Conservation (phyloP, 2,888 invertebrate genomes). For the Capitulum mitella region DNA sequence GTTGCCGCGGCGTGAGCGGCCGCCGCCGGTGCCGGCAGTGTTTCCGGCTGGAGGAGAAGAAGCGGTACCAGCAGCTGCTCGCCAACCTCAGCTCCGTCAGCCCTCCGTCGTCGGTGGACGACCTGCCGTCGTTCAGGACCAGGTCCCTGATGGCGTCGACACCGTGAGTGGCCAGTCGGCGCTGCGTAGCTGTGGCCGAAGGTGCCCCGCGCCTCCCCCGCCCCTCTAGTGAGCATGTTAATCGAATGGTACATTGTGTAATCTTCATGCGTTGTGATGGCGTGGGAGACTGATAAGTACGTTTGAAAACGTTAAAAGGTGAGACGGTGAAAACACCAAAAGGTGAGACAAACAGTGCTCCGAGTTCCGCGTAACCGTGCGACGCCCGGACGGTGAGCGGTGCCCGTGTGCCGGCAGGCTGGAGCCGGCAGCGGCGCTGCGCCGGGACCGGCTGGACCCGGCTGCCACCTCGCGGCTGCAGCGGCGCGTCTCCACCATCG, state of each 20-base stretch:
- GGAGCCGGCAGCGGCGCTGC: not conserved
- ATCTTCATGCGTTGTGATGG: no score
- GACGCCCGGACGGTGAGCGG: no score
- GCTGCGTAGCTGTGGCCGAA: no score
- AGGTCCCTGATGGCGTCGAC: not conserved
- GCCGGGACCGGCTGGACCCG: not conserved
- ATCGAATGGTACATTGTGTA: no score
- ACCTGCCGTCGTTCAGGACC: not conserved
- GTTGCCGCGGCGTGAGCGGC: no score
- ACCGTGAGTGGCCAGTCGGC: not conserved
- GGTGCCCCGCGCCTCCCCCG: no score
- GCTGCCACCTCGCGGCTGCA: not conserved
- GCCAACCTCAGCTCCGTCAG: not conserved
- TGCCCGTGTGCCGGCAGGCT: not conserved
- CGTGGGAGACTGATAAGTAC: no score
- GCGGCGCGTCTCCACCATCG: not conserved
- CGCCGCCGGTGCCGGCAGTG: not conserved
- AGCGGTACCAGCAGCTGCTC: not conserved
- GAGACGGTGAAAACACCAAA: no score
- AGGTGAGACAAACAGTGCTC: no score
- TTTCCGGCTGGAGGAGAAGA: conserved; percentile 2
- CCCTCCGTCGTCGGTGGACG: not conserved
- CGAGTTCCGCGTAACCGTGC: no score
- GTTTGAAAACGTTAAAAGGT: no score
- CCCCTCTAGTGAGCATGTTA: no score